These are phyloP conservation scores for Falco berigora DNA, from an alignment of 2,797 vertebrate genomes.

Conservation along the genomic window DNA sequence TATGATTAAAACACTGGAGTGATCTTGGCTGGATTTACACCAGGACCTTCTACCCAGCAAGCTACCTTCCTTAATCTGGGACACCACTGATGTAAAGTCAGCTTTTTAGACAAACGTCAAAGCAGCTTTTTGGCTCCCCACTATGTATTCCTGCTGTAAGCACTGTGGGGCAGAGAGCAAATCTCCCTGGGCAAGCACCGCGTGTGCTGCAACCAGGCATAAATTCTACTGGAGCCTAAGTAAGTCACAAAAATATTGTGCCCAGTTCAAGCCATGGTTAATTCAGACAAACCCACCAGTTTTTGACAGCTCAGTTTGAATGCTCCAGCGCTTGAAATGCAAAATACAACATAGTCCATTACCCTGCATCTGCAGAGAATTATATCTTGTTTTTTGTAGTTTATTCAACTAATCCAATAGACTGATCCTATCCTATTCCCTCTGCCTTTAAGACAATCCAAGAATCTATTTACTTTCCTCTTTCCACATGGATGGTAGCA, in stretches of 20 bases:
- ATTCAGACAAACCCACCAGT: conserved; percentile 20
- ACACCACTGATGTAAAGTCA: neutral
- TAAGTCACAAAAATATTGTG: neutral
- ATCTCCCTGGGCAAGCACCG: neutral
- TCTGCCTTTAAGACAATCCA: conserved; percentile 49
- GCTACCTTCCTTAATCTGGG: neutral
- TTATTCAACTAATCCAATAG: conserved; percentile 48
- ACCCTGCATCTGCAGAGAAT: neutral
- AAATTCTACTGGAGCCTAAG: neutral
- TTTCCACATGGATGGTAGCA: conserved; percentile 54
- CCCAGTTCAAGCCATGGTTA: conserved; percentile 2
- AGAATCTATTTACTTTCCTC: conserved; percentile 49
- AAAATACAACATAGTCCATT: conserved; percentile 43
- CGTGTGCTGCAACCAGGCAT: neutral
- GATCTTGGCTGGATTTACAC: neutral
- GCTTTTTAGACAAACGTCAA: neutral
- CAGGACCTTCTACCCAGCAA: neutral
- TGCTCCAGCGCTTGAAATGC: conserved; percentile 28
- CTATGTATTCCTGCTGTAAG: neutral
- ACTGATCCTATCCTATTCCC: conserved; percentile 26
- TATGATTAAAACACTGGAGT: neutral
- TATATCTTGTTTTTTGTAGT: neutral
- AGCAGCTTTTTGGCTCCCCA: neutral
- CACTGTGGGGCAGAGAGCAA: neutral
- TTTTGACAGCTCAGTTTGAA: conserved; percentile 18